A percentile compares a stretch with the other conserved stretches of the same genome.
Conservation (phyloP, 2,113 vertebrate species). For the Nyctereutes procyonoides region DNA sequence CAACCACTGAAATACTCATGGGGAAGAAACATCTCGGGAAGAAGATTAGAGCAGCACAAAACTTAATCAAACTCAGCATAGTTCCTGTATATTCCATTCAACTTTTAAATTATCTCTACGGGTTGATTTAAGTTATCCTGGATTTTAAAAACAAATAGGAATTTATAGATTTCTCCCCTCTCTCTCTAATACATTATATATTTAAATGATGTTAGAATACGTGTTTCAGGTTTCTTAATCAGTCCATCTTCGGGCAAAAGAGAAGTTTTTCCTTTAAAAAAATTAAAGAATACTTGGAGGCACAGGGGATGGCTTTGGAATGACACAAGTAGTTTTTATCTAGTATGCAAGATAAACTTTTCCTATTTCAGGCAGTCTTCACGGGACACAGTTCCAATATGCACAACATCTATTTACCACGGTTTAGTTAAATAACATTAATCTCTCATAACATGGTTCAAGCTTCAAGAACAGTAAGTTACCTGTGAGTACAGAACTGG, state of each 20-base stretch:
- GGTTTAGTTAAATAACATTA: neutral
- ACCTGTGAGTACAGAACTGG: neutral
- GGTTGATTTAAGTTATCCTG: constrained; percentile 67
- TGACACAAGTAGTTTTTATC: constrained; percentile 77
- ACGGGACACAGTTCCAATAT: neutral
- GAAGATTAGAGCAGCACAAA: constrained; percentile 41
- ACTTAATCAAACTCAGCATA: constrained; percentile 50
- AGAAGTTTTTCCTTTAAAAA: constrained; percentile 75
- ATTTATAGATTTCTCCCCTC: neutral
- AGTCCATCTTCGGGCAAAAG: constrained; percentile 81
- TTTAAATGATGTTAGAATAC: constrained; percentile 78
- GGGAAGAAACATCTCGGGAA: constrained; percentile 48
- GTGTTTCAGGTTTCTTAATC: constrained; percentile 70
- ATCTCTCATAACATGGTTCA: neutral
- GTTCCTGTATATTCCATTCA: neutral
- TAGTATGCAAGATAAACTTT: constrained; percentile 66
- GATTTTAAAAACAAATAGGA: constrained; percentile 38
- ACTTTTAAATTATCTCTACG: constrained; percentile 48
- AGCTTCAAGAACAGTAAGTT: neutral
- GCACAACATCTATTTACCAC: neutral
- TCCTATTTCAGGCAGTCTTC: constrained; percentile 22
- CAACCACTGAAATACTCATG: neutral
- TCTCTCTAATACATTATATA: neutral
- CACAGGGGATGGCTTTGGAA: constrained; percentile 57
- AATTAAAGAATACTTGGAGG: constrained; percentile 19